A percentile compares a stretch with the other conserved stretches of the same genome.
phyloP scores from a whole-genome alignment of 1,140 invertebrate genomes.

The Bombus polaris region DNA sequence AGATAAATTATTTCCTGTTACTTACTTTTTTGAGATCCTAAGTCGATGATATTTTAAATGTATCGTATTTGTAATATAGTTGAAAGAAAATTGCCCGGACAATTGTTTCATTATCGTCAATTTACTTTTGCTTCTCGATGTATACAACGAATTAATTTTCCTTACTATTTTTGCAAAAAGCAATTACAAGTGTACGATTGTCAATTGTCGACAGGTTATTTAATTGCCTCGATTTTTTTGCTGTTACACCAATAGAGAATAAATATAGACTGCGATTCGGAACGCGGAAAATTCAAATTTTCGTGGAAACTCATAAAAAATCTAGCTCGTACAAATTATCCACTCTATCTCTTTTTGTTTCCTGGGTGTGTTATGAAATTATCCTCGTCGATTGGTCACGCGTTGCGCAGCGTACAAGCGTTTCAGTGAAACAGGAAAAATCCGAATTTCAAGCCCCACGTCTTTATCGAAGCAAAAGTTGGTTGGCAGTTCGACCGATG shows the following conservation, averaged over 20 bases:
- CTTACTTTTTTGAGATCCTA: too few species aligned
- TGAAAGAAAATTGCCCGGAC: neutral
- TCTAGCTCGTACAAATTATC: too few species aligned
- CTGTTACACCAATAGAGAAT: neutral
- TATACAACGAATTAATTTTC: neutral
- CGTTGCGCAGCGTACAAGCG: neutral
- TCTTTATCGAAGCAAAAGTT: neutral
- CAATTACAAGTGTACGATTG: neutral
- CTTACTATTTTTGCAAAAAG: too few species aligned
- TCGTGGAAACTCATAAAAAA: neutral
- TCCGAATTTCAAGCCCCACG: neutral
- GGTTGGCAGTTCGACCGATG: neutral
- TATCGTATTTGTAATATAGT: too few species aligned
- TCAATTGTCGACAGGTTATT: neutral
- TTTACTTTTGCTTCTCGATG: neutral
- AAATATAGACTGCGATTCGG: neutral
- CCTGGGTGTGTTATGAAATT: neutral
- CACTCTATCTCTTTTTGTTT: too few species aligned
- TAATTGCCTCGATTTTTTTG: neutral
- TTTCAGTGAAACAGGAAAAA: neutral
- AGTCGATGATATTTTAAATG: too few species aligned
- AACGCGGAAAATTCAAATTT: neutral
- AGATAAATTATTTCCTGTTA: too few species aligned
- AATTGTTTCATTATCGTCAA: neutral
- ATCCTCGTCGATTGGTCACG: neutral